Base-by-base conservation (phyloP, 2,888 invertebrate genomes). In the Dioctria linearis region DNA sequence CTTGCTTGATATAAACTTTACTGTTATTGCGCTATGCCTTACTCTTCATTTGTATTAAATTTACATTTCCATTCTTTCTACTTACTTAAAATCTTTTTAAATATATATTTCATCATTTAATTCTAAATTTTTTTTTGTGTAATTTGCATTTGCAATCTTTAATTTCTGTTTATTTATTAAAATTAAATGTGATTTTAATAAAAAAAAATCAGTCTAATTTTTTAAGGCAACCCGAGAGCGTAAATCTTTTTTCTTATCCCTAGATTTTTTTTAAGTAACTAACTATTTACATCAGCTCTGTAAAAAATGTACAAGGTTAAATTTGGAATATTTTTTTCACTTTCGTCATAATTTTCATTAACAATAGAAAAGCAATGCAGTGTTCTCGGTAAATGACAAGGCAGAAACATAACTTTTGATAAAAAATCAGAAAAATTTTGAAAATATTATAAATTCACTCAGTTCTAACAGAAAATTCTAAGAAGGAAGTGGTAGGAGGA, bases 151-250 rank as follows among this genome's bases (percentile, higher is more conserved):
- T 63, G 63, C 49, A 76, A 49, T 76, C 9, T 76, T 57, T 76
- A 63, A 73, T 5, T 71, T 51, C 25, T 76, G 49, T 63, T 76
- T 39, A 39, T 46, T 76, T 76, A 76, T 76, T 76, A 76, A 76
- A 76, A 63, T 76, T 61, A 76, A 76, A 76, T 76, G 76, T 63
- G 63, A 76, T 65, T 75, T 75, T 54, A 73, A 85, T 86, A 87
- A 86, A 91, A 90, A 25, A 91, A 91, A 92, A 91, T 92, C 92
- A 92, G 92, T 92, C 92, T 92, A 92, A 92, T 91, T 90, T 90
- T 91, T 90, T 91, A 92, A 92, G 92, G 92, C 92, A 91, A 91
- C 91, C 90, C 90, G 91, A 91, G 91, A 91, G 90, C 90, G 90
- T 88, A 88, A 81, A 63, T 78, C 63, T 71, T 59, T 69, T 76